Percentiles rank a stretch among this genome's conserved stretches.
phyloP scores from a whole-genome alignment of 2,113 vertebrate genomes.

The Lethenteron reissneri region DNA sequence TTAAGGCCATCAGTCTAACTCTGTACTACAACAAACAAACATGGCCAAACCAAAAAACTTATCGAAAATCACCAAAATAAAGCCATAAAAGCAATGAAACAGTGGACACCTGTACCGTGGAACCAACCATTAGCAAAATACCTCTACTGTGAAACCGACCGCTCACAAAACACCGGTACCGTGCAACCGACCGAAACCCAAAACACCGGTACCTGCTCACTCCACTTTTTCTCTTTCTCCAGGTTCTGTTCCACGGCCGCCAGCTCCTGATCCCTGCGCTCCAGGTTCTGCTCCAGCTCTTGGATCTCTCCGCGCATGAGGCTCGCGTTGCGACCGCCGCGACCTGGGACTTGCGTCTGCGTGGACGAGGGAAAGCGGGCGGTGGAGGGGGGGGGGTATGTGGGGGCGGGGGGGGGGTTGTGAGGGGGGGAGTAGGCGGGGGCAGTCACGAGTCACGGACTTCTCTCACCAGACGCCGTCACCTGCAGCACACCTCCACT shows the following conservation, averaged over 20 bases:
- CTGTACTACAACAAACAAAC: no score
- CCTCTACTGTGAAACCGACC: no score
- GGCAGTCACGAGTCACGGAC: background rate
- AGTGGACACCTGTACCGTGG: no score
- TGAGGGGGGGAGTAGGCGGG: no score
- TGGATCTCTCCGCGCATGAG: conserved; percentile 67
- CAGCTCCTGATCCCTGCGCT: conserved; percentile 51
- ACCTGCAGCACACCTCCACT: background rate
- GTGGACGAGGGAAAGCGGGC: conserved; percentile 13
- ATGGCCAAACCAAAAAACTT: no score
- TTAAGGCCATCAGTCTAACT: no score
- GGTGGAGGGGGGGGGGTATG: no score
- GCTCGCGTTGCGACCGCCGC: conserved; percentile 39
- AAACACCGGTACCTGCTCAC: conserved; percentile 41
- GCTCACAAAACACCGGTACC: no score
- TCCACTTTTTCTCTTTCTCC: conserved; percentile 60
- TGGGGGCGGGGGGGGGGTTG: background rate
- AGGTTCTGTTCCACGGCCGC: conserved; percentile 44
- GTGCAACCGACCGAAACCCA: no score
- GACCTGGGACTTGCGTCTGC: conserved; percentile 31
- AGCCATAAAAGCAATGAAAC: background rate
- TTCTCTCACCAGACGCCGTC: background rate
- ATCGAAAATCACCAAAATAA: no score
- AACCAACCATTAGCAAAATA: no score
- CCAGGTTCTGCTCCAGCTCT: conserved; percentile 56